These are phyloP conservation scores for Parnassius smintheus DNA, from an alignment of 2,888 invertebrate genomes.

Conservation along the genomic window DNA sequence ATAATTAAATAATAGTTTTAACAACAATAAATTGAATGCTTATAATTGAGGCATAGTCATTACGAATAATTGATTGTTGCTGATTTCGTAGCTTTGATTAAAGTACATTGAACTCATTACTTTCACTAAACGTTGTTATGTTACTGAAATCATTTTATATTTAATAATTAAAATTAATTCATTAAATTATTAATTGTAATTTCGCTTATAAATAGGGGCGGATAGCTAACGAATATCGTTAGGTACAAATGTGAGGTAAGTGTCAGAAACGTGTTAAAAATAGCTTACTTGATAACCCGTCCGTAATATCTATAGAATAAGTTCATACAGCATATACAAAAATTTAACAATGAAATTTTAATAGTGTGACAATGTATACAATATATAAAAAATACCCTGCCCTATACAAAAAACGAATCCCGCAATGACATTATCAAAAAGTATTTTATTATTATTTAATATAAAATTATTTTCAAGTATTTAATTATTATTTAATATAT, in stretches of 20 bases:
- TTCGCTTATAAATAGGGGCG: slow-evolving; percentile 17
- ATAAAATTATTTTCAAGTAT: no score
- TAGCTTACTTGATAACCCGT: slow-evolving; percentile 8
- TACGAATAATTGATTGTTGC: no score
- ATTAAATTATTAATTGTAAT: slow-evolving; percentile 22
- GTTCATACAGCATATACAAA: not conserved
- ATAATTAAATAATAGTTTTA: no score
- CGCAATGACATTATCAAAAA: no score
- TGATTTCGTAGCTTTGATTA: not conserved
- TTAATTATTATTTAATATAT: no score
- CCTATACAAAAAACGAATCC: no score
- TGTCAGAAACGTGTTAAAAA: slow-evolving; percentile 5
- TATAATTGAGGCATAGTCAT: no score
- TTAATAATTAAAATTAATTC: slow-evolving; percentile 8
- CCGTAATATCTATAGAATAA: not conserved
- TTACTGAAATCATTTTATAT: not conserved
- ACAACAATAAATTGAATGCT: no score
- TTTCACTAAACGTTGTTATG: slow-evolving; percentile 4
- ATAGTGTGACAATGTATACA: not conserved
- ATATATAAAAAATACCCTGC: no score
- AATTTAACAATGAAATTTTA: not conserved
- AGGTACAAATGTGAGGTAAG: slow-evolving; percentile 19
- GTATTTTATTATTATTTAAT: no score
- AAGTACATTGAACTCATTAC: slow-evolving; percentile 1
- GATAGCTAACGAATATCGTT: slow-evolving; percentile 17